These are phyloP conservation scores for Hydropotes inermis DNA, from an alignment of 2,113 vertebrate species.

Conservation along the genomic window DNA sequence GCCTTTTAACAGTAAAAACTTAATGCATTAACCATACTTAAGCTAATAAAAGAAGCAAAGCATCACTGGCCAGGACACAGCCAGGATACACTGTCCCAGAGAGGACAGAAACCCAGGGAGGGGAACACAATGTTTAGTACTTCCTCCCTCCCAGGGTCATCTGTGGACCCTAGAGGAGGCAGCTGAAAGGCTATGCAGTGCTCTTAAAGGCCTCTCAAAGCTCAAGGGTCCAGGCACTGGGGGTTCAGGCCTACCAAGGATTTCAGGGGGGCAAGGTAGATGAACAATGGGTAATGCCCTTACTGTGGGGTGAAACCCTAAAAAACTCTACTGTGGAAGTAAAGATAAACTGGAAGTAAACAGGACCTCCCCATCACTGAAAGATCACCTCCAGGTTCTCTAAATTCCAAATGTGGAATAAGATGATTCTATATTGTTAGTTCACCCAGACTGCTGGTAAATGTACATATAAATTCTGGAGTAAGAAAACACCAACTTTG, in stretches of 20 bases:
- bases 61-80: not conserved
- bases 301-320: not conserved
- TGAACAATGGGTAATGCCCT: not conserved
- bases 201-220: not conserved
- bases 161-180: not conserved
- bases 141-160: not conserved
- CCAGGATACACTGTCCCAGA: not conserved
- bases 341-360: not conserved
- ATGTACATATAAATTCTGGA: not conserved
- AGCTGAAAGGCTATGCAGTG: not conserved
- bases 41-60: not conserved
- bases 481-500: not conserved
- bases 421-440: not conserved
- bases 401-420: not conserved
- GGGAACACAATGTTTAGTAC: not conserved
- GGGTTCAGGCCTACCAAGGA: not conserved
- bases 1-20: not conserved
- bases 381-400: not conserved
- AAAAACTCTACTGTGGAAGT: not conserved
- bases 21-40: not conserved
- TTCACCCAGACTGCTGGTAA: not conserved
- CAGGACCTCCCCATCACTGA: not conserved
- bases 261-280: not conserved
- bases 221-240: not conserved
- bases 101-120: not conserved